Percentiles rank a stretch among this genome's conserved stretches.
These are phyloP conservation scores for Aix galericulata DNA, from an alignment of 2,113 vertebrate genomes.

Conservation along the genomic window DNA sequence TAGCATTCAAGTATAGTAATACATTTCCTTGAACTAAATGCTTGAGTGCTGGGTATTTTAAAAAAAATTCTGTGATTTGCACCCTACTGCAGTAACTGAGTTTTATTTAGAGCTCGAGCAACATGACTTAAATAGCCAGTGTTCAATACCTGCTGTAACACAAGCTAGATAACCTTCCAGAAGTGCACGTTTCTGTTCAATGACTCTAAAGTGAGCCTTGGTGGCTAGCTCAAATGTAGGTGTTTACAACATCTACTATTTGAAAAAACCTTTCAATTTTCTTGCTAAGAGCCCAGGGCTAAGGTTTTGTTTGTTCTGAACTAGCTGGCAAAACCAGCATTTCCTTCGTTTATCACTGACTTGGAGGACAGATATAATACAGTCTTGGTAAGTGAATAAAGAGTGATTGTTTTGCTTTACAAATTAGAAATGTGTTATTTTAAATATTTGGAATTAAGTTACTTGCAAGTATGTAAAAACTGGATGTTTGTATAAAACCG, in stretches of 20 bases:
- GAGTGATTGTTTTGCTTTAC: not conserved
- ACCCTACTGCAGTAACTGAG: not conserved
- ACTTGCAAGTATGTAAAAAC: not conserved
- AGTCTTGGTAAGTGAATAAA: conserved; percentile 64
- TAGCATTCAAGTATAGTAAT: not conserved
- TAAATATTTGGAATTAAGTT: not conserved
- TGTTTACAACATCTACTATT: not conserved
- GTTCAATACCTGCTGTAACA: not conserved
- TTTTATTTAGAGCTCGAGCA: not conserved
- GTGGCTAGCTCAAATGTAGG: not conserved
- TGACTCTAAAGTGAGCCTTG: conserved; percentile 35
- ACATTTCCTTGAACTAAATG: not conserved
- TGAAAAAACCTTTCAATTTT: not conserved
- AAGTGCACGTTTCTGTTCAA: not conserved
- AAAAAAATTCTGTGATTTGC: not conserved
- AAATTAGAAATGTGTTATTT: not conserved
- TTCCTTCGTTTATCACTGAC: conserved; percentile 66
- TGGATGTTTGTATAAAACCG: not conserved
- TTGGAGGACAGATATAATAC: conserved; percentile 69
- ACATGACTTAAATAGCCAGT: not conserved
- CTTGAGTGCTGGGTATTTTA: not conserved
- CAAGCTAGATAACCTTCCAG: not conserved
- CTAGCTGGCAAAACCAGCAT: conserved; percentile 71
- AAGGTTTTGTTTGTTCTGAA: conserved; percentile 62
- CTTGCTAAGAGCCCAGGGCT: conserved; percentile 7